These are phyloP conservation scores for Magallana nippona DNA, from an alignment of 2,888 invertebrate species.

Conservation along the genomic window DNA sequence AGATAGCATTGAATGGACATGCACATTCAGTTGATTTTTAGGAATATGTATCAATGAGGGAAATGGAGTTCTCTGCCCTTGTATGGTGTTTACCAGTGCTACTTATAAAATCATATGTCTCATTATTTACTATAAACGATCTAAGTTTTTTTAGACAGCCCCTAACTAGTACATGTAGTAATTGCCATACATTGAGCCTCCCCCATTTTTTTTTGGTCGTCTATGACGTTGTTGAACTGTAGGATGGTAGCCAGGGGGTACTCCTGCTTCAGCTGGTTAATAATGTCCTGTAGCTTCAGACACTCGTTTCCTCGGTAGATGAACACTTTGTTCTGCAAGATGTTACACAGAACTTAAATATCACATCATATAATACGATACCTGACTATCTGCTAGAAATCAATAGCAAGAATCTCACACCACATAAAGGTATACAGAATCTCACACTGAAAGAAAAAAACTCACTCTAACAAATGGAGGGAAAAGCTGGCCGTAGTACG, in stretches of 20 bases:
- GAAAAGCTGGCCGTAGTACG: slow-evolving; percentile 95
- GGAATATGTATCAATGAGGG: no score
- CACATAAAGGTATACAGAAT: no score
- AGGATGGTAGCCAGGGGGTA: slow-evolving; percentile 74
- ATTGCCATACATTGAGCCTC: slow-evolving; percentile 85
- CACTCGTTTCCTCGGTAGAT: slow-evolving; percentile 77
- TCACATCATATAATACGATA: no score
- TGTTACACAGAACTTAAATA: neutral
- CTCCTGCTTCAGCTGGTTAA: slow-evolving; percentile 72
- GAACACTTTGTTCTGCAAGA: slow-evolving; percentile 77
- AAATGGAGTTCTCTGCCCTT: no score
- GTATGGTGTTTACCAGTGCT: no score
- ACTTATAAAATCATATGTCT: no score
- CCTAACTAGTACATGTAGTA: no score
- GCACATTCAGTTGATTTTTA: no score
- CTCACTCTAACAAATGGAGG: slow-evolving; percentile 94
- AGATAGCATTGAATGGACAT: no score
- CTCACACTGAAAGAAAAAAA: neutral
- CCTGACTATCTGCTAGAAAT: no score
- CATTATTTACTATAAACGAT: no score
- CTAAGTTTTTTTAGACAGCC: neutral
- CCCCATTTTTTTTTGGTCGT: slow-evolving; percentile 66
- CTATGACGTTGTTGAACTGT: slow-evolving; percentile 63
- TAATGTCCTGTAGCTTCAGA: slow-evolving; percentile 73
- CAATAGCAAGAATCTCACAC: no score